Conservation (phyloP, 2,113 vertebrate genomes). For the Elgaria multicarinata region DNA sequence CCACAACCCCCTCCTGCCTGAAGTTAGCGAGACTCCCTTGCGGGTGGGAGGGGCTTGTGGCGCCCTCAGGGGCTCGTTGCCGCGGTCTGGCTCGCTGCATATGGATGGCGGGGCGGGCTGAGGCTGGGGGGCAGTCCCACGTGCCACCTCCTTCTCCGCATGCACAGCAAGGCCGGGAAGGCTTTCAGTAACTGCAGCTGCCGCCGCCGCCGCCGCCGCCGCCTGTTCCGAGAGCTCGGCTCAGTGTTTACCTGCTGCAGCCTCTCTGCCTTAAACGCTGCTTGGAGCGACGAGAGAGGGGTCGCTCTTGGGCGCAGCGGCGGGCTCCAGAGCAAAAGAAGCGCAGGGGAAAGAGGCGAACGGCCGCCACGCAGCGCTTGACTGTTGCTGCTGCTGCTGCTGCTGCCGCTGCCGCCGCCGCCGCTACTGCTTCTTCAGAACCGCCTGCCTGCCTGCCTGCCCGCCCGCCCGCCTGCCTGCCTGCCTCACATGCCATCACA, state of each 20-base stretch:
- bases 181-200: slow-evolving; percentile 7
- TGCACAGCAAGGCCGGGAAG: slow-evolving; percentile 22
- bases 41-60: not conserved
- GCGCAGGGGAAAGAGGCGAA: not conserved
- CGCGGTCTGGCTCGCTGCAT: slow-evolving; percentile 1
- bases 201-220: not conserved
- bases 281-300: slow-evolving; percentile 32
- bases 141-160: slow-evolving; percentile 9
- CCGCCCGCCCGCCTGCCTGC: not conserved
- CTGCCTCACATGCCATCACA: slow-evolving; percentile 74
- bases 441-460: slow-evolving; percentile 38
- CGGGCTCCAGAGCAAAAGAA: not conserved
- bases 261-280: slow-evolving; percentile 12
- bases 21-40: not conserved
- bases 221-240: not conserved
- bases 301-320: slow-evolving; percentile 30
- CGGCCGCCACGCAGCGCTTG: slow-evolving; percentile 4
- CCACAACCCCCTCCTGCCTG: not conserved
- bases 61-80: no score
- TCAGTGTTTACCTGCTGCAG: not conserved
- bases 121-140: slow-evolving; percentile 2
- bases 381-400: not conserved
- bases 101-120: slow-evolving; percentile 19
- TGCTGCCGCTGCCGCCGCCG: slow-evolving; percentile 39
- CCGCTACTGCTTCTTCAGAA: not conserved